A percentile compares a stretch with the other conserved stretches of the same genome.
These are phyloP conservation scores for Odontamblyopus rebecca DNA, from an alignment of 2,797 vertebrate genomes.

Conservation along the genomic window DNA sequence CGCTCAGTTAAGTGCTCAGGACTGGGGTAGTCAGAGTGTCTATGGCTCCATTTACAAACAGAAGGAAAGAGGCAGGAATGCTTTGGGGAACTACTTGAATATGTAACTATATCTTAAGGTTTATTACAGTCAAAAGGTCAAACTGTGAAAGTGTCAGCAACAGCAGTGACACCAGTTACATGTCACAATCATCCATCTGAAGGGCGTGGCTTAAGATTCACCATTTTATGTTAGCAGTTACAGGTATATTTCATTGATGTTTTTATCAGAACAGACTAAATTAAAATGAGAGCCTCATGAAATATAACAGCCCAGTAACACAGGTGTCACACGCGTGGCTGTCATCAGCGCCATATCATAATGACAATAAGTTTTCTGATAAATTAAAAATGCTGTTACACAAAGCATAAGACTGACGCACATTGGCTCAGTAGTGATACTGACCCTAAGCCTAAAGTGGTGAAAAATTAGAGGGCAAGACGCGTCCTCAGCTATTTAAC, in stretches of 20 bases:
- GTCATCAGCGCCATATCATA: no score
- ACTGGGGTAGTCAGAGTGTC: constrained; percentile 5
- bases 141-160: background rate
- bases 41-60: background rate
- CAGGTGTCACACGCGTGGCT: no score
- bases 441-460: no score
- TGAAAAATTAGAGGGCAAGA: no score
- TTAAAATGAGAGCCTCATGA: background rate
- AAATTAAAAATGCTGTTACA: no score
- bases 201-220: background rate
- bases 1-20: constrained; percentile 43
- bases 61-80: background rate
- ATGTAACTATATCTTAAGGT: background rate
- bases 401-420: no score
- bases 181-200: background rate
- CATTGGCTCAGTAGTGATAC: no score
- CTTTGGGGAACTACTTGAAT: background rate
- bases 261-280: background rate
- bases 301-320: background rate
- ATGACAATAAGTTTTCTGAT: no score
- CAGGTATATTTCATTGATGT: background rate
- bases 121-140: background rate
- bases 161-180: background rate
- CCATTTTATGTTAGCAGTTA: background rate
- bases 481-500: no score